Conservation (phyloP, 30 jellyfish, hydroid and myxozoan genomes). For the Calvadosia cruxmelitensis region DNA sequence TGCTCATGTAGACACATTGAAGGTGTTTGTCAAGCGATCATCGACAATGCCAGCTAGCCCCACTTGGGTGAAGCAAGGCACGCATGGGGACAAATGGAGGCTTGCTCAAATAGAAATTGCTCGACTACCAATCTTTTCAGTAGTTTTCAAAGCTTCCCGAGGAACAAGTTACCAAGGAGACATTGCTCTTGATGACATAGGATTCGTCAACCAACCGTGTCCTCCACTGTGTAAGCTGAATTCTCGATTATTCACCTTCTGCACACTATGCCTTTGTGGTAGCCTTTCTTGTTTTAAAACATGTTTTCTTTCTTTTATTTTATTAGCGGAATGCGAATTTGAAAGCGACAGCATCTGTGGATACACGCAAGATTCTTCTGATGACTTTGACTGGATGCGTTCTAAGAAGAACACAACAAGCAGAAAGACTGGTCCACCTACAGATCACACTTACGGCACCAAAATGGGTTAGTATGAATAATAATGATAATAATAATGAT, state of each 20-base stretch:
- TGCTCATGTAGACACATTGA: conserved; percentile 79
- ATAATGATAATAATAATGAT: no score
- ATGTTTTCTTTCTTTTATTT: not conserved
- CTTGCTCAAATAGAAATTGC: conserved; percentile 65
- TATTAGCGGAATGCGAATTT: conserved; percentile 59
- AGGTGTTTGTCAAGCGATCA: conserved; percentile 33
- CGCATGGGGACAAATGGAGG: conserved; percentile 80
- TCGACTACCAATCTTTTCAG: conserved; percentile 57
- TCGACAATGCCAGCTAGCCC: conserved; percentile 54
- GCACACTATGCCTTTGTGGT: not conserved
- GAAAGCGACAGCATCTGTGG: conserved; percentile 68
- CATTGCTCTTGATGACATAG: conserved; percentile 83
- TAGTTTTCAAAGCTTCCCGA: conserved; percentile 78
- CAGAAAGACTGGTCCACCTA: conserved; percentile 72
- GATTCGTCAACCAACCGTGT: conserved; percentile 78
- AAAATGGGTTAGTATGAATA: conserved; percentile 59
- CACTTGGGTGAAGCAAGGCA: conserved; percentile 69
- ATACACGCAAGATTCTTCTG: conserved; percentile 89
- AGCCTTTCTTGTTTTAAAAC: not conserved
- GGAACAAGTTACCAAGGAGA: conserved; percentile 98
- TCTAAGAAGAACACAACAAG: conserved; percentile 79
- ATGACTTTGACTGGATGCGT: conserved; percentile 84
- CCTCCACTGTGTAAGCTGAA: conserved; percentile 70
- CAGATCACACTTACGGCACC: conserved; percentile 90
- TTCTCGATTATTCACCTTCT: no score